phyloP scores from a whole-genome alignment of 2,797 vertebrate species.

The Aphelocoma californica region DNA sequence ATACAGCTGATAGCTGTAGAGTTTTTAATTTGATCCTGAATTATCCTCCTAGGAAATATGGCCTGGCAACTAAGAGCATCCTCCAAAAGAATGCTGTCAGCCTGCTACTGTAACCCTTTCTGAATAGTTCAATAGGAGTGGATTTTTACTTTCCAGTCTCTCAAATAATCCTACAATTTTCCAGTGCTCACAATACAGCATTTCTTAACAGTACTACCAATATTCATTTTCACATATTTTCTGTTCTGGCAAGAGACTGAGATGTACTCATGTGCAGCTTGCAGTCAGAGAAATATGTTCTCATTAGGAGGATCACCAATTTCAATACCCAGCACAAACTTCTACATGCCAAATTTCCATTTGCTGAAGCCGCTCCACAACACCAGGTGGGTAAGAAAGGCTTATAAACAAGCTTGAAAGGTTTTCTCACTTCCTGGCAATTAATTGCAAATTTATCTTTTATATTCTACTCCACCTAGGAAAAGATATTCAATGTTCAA shows the following conservation, averaged over 20 bases:
- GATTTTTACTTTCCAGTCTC: not conserved
- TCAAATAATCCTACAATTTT: not conserved
- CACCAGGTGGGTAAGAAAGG: not conserved
- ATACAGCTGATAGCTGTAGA: not conserved
- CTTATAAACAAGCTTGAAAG: not conserved
- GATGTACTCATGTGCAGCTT: not conserved
- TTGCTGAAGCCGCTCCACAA: not conserved
- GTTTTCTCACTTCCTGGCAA: not conserved
- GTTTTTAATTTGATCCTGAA: not conserved
- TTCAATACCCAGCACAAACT: not conserved
- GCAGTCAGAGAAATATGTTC: not conserved
- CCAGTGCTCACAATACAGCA: not conserved
- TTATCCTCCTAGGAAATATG: not conserved
- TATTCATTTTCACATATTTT: not conserved
- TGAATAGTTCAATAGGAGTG: not conserved
- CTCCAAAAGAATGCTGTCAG: not conserved
- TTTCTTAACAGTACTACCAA: not conserved
- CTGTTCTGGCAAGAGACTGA: not conserved
- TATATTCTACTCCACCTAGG: not conserved
- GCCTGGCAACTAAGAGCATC: not conserved
- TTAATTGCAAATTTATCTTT: constrained; percentile 14
- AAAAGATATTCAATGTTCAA: not conserved
- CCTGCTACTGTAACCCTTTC: not conserved
- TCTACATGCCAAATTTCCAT: not conserved
- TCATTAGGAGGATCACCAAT: not conserved